Base-by-base conservation (phyloP, 1,140 invertebrate genomes). In the Drosophila erecta region DNA sequence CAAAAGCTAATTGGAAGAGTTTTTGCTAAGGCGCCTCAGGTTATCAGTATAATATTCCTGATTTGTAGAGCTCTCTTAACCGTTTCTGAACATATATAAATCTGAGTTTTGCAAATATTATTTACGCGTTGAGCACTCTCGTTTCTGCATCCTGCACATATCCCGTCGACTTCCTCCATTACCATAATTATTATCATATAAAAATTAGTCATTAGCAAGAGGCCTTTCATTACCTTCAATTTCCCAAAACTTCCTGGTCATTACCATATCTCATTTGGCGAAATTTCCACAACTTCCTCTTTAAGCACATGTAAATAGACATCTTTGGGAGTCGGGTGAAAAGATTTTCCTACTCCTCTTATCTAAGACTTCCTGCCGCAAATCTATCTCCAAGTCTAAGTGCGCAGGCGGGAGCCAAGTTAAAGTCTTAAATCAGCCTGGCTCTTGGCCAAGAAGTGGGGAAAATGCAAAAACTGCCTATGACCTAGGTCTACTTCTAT, bases 301-400 rank as follows among this genome's bases (percentile, higher is more conserved):
- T 30, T 22, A 33, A 37, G 40, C 50, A 67, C 51, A 51, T 24
- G 17, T 22, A 74, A 64, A 74, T 50, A 56, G 54, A 74, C 49
- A 49, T 62, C 38, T 49, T 60, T 62, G 54, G 44, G 49, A 50
- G 49, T 59, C 20, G 38, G 27, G 43, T 43, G 30, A 15, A 41
- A 41, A 54, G 41, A 56, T 40, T 56, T 44, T 44, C 17, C 0
- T 17, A 11, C 35, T 64, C 49, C 22, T 27, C 55, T 76, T 86
- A 83, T 86, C 83, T 17, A 27, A 40, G 46, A 86, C 75, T 87
- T 86, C 83, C 83, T 87, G 83, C 71, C 75, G 50, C 75, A 86
- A 66, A 86, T 86, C 79, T 86, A 35, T 33, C 70, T 55, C 58
- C 71, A 50, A 55, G 59, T 61, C 61, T 50, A 47, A 79, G 70